Base-by-base conservation (phyloP, 35 echinoderm and acorn worm genomes). In the Apostichopus japonicus region DNA sequence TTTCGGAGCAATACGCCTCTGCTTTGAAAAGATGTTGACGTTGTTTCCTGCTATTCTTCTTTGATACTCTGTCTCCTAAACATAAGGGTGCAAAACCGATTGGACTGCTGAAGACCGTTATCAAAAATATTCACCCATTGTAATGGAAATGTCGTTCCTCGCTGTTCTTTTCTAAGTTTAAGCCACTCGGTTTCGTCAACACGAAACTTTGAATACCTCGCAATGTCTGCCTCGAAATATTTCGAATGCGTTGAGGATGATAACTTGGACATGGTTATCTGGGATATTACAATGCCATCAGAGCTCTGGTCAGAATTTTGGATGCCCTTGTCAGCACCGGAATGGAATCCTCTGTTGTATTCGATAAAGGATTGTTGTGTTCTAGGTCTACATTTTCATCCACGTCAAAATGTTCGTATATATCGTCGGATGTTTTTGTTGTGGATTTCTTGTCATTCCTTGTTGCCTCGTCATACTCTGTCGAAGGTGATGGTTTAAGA, bases 81-180 rank as follows among this genome's bases (percentile, higher is more conserved):
- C 67, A 72, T 72, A 15, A 72, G 5, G 15, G 67, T 72, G 17
- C 67, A 21, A 55, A 25, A 81, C 27, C 3, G 79, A 23, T 81
- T 81, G 10, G 79, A 81, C 17, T 24, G 11, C 16, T 10, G 6
- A 6, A 81, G 6, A 5, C n/a, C 54, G 13, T 81, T 7, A 17
- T 81, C 4, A 23, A 81, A 81, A 25, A 81, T 23, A 55, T 81
- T 81, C 27, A 81, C 79, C 54, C 79, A 81, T 17, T 81, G 19
- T 23, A 81, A 53, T 16, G 79, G 79, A 5, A 81, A 81, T 44
- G 19, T 23, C 10, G 25, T 81, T 11, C 67, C 67, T 72, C 27
- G 23, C 27, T 81, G 79, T 10, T 10, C 5, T 17, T 53, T 81
- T 81, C 27, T 81, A 5, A 55, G 19, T 81, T 81, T 25, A 4